Conservation (phyloP, 2,888 invertebrate genomes). For the Digitonthophagus gazella region DNA sequence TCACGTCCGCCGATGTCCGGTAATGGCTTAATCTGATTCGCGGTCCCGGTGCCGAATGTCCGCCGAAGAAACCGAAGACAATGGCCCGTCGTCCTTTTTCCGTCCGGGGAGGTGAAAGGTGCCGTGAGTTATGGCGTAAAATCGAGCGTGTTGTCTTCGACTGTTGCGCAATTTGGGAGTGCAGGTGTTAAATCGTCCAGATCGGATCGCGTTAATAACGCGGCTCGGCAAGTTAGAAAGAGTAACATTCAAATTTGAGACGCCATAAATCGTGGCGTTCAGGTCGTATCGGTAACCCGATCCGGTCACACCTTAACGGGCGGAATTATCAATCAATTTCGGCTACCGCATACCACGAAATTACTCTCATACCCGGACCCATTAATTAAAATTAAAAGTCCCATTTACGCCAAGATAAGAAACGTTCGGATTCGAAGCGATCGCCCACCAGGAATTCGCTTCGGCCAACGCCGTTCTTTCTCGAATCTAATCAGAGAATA, state of each 20-base stretch:
- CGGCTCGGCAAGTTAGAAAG: background rate
- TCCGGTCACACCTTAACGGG: background rate
- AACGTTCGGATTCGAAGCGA: no score
- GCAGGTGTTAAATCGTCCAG: background rate
- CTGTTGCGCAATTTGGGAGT: background rate
- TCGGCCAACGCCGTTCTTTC: background rate
- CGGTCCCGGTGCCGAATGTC: background rate
- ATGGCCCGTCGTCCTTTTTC: background rate
- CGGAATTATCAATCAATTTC: background rate
- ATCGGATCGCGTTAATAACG: background rate
- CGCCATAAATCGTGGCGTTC: background rate
- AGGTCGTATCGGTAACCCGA: background rate
- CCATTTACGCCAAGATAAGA: background rate
- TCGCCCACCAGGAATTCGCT: background rate
- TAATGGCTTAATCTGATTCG: background rate
- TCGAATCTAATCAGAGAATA: background rate
- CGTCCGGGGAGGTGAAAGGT: background rate
- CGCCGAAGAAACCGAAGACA: background rate
- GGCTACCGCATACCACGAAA: background rate
- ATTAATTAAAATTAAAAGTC: background rate
- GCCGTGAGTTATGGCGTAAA: background rate
- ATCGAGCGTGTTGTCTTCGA: background rate
- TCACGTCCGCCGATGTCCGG: background rate
- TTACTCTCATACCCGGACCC: background rate
- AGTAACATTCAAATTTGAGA: background rate